Evolutionary conservation across 2,113 vertebrate genomes (phyloP), one percentile per base, ranked within the genome.

Genomic region (Amphiprion ocellaris): DNA sequence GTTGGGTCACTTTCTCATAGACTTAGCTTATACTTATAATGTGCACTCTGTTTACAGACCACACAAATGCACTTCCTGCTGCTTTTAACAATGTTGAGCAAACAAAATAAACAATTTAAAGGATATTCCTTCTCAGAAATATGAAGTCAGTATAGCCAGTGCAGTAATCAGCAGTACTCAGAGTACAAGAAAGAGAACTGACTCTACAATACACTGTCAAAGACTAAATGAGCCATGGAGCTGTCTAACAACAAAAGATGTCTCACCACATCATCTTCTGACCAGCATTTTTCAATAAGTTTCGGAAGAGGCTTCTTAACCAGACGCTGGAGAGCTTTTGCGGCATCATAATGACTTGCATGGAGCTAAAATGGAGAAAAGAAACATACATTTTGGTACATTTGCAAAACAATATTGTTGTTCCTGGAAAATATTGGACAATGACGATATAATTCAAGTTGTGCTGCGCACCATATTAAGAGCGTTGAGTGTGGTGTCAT

Each of bases 261-360:
- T 82, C 97, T 96, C 87, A 99, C 98, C 97, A 98, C 96, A 95
- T 99, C 98, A 47, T 98, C 98, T 80, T 98, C 98, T 0, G 98
- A 99, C 98, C 98, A 99, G 90, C 97, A 98, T 87, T 99, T 99
- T 91, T 99, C 98, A 26, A 99, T 99, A 65, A 99, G 95, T 87
- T 97, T 99, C 46, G 98, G 98, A 41, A 99, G 96, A 7, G 98
- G 98, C 90, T 99, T 99, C 95, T 99, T 99, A n/a, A 99, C 98
- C 91, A 99, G 89, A 78, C 97, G 96, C 93, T 99, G 98, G 62
- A 99, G 96, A 86, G 98, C 98, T 93, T 99, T 99, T 15, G 98
- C 98, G 47, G 98, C 97, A 68, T 99, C 96, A 0, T 99, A 99
- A 81, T 96, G 95, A 82, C 97, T 99, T 79, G 98, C 97, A 30